Evolutionary conservation across 1,140 invertebrate species (phyloP).

Genomic region (Drosophila parvula): DNA sequence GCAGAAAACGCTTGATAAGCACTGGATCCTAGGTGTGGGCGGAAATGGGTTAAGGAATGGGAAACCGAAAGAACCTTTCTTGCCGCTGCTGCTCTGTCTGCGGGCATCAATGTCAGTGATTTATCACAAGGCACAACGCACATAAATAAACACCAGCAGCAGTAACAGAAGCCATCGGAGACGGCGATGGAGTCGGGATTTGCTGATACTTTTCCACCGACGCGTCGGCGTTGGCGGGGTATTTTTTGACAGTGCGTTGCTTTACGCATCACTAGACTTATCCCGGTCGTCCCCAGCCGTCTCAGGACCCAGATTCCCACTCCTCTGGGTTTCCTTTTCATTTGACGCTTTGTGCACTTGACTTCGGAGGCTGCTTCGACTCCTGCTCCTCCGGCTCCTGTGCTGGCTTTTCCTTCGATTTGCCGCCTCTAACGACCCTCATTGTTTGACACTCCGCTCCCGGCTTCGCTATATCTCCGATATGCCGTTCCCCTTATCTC

Average conservation of each 20-base stretch:
- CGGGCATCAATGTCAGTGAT: slow-evolving; percentile 80
- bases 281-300: slow-evolving; percentile 28
- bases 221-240: neutral
- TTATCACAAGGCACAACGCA: slow-evolving; percentile 75
- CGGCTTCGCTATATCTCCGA: slow-evolving; percentile 33
- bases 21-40: slow-evolving; percentile 8
- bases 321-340: slow-evolving; percentile 69
- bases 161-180: slow-evolving; percentile 31
- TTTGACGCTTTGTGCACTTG: slow-evolving; percentile 81
- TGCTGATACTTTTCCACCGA: slow-evolving; percentile 39
- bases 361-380: slow-evolving; percentile 55
- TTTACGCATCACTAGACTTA: slow-evolving; percentile 79
- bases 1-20: neutral
- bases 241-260: slow-evolving; percentile 75
- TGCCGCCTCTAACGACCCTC: slow-evolving; percentile 80
- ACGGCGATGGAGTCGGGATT: slow-evolving; percentile 52
- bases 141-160: slow-evolving; percentile 76
- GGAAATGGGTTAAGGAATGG: slow-evolving; percentile 24
- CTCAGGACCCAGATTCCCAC: neutral
- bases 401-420: slow-evolving; percentile 51
- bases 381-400: slow-evolving; percentile 8
- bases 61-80: neutral
- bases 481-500: slow-evolving; percentile 50
- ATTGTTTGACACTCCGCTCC: slow-evolving; percentile 75
- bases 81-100: slow-evolving; percentile 33